Evolutionary conservation across 2,888 invertebrate genomes (phyloP), one percentile per base, ranked within the genome.

Genomic region (Dexiosoma caninum): DNA sequence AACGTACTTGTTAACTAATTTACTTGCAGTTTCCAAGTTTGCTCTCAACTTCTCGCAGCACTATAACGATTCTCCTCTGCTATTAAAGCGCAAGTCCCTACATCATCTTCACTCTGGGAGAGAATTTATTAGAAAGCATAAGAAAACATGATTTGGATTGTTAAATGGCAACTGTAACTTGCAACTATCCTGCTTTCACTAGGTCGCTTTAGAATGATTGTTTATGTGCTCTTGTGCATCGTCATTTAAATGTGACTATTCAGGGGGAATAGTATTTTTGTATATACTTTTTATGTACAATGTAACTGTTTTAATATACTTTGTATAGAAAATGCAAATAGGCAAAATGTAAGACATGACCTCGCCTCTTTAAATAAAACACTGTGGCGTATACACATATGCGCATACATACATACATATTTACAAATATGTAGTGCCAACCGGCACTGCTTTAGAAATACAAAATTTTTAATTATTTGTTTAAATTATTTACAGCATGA

Each of bases 121-220:
- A 53, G 51, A 19, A 53, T 79, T 62, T 69, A 12, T 40, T 70
- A 44, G 64, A 75, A 60, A 6, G 9, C 2, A 3, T 57, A 12
- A 42, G 0, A n/a, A n/a, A n/a, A n/a, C n/a, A 49, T 51, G 35
- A n/a, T 30, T 37, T 27, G 2, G 12, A 42, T 37, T n/a, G 42
- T 9, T 37, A 35, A 59, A 21, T 80, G 37, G 75, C 70, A 71
- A 76, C 66, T 70, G 75, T 76, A 53, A 75, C 66, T 19, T 60
- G 66, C 70, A 76, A 80, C 80, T 75, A 53, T 80, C 80, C 80
- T 67, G 75, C 75, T 80, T 80, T 80, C 75, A 76, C 80, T 76
- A 71, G 80, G 75, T 76, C 80, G 75, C 53, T 53, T 55, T 71
- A 55, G 64, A 51, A 64, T 14, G 40, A 21, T 40, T 70, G 35